Percentiles rank a stretch among this genome's conserved stretches.
These are phyloP conservation scores for Ichneumoninae sp. DNA, from an alignment of 2,888 invertebrate genomes.

Conservation along the genomic window DNA sequence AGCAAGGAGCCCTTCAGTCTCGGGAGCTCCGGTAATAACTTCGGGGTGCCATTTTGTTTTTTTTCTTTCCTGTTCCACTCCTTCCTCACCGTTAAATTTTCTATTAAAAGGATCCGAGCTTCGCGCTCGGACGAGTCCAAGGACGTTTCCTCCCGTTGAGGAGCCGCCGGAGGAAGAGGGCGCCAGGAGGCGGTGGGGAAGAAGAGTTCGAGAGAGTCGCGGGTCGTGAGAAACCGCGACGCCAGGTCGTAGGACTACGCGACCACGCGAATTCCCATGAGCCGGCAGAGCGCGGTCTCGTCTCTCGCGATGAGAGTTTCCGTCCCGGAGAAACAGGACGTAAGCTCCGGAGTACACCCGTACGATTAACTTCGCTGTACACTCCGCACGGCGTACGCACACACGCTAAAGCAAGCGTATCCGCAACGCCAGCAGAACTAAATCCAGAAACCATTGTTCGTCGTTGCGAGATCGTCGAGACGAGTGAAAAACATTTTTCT, in stretches of 20 bases:
- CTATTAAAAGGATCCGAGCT: conserved; percentile 43
- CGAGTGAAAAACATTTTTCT: neutral
- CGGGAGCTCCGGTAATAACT: neutral
- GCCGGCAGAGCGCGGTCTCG: conserved; percentile 37
- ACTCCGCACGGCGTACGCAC: neutral
- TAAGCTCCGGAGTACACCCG: conserved; percentile 3
- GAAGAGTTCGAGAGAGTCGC: conserved; percentile 34
- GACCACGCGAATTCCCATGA: conserved; percentile 71
- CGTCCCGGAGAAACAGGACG: conserved; percentile 44
- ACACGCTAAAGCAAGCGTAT: neutral
- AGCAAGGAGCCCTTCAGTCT: conserved; percentile 1
- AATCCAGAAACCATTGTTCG: conserved; percentile 39
- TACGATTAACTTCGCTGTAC: conserved; percentile 31
- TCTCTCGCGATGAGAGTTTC: conserved; percentile 52
- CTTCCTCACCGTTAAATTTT: conserved; percentile 24
- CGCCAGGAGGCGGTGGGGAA: conserved; percentile 14
- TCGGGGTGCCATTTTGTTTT: neutral
- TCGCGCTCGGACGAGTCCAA: conserved; percentile 43
- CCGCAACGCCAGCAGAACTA: conserved; percentile 20
- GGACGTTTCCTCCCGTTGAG: conserved; percentile 34
- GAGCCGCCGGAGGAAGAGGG: conserved; percentile 28
- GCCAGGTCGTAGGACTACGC: conserved; percentile 73
- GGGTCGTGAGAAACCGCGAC: conserved; percentile 75
- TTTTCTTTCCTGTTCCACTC: neutral
- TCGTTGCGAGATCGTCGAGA: conserved; percentile 2